phyloP scores from a whole-genome alignment of 2,888 invertebrate genomes.

The Sabatieria punctata region DNA sequence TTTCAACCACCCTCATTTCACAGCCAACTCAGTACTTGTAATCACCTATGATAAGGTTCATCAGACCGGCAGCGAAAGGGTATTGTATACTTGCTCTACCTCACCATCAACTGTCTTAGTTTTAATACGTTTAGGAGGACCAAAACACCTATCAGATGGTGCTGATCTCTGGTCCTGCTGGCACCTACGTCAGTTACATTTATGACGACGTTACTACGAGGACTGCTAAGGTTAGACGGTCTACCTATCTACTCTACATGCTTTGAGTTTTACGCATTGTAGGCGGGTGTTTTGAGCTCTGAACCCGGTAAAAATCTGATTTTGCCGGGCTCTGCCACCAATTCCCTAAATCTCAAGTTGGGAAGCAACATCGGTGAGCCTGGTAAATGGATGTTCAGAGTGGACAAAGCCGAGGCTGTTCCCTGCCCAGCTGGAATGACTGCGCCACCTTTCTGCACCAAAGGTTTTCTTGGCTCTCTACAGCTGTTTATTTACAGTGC shows the following conservation, averaged over 20 bases:
- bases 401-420: conserved; percentile 16
- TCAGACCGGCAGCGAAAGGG: neutral
- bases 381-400: conserved; percentile 26
- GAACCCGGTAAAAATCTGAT: neutral
- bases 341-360: neutral
- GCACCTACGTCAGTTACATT: conserved; percentile 19
- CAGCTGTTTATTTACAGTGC: neutral
- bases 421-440: conserved; percentile 22
- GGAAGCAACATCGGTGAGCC: conserved; percentile 23
- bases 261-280: neutral
- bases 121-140: too few species aligned
- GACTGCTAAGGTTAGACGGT: conserved; percentile 10
- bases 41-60: conserved; percentile 23
- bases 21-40: conserved; percentile 19
- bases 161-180: conserved; percentile 13
- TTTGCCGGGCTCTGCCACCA: neutral
- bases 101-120: too few species aligned
- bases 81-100: neutral
- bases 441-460: conserved; percentile 21
- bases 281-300: conserved; percentile 14
- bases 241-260: neutral
- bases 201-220: conserved; percentile 16
- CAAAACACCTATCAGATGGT: conserved; percentile 22
- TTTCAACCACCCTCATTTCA: conserved; percentile 17
- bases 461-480: conserved; percentile 12